Evolutionary conservation across 2,888 invertebrate species (phyloP), one percentile per base, ranked within the genome.

Genomic region (Cheilosia grossa): DNA sequence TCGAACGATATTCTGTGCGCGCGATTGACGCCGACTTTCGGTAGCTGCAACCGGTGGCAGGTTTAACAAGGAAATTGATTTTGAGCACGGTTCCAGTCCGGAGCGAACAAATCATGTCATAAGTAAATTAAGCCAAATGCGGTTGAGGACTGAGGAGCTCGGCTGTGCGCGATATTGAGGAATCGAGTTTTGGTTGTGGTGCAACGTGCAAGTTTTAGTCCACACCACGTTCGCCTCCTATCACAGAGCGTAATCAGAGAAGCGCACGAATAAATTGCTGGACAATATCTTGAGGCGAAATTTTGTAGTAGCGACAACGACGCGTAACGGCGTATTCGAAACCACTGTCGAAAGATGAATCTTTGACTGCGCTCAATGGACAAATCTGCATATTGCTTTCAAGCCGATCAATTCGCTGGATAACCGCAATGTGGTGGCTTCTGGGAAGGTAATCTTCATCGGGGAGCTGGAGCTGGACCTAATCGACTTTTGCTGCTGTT

Each of bases 21-120:
- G 27, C 61, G 70, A 75, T 75, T 81, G 81, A 75, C 49, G 80
- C 70, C 79, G 73, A 73, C 81, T 85, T 83, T 85, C 85, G 81
- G 85, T 81, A 85, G 85, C 85, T 70, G 61, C 85, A 70, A 75
- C 70, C 75, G 51, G 85, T 85, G 85, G 81, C 85, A 85, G 85
- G 70, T 85, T 77, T 81, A 85, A 85, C 81, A 85, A 85, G 85
- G 61, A 85, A 85, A 85, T 85, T 85, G 83, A 85, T 85, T 85
- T 85, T 74, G 58, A 75, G 83, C 75, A 80, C 54, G 81, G 75
- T 75, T 69, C 74, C 61, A 61, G 70, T 51, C 27, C 44, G 53
- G 53, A 64, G 59, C 58, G 75, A 75, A 77, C 66, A 77, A 72
- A 81, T 81, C 85, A 85, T 81, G 81, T 75, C 75, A 85, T 81